A percentile compares a stretch with the other conserved stretches of the same genome.
Evolutionary conservation across 1,140 invertebrate genomes (phyloP).

Genomic region (Drosophila sturtevanti): DNA sequence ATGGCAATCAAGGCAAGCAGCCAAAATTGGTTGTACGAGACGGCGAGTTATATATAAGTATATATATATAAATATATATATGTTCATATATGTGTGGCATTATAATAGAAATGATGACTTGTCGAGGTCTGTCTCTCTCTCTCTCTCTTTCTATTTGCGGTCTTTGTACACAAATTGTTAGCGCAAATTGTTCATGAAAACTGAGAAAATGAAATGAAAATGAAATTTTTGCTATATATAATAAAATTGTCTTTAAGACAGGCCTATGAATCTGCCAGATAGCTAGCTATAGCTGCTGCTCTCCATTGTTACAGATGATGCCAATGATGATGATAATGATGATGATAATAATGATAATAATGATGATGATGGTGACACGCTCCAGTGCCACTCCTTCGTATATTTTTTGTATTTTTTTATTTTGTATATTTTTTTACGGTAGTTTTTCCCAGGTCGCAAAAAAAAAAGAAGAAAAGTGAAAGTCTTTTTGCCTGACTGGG

Average conservation of each 20-base stretch:
- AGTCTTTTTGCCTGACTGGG: conserved; percentile 45
- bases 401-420: neutral
- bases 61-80: conserved; percentile 8
- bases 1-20: conserved; percentile 68
- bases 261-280: neutral
- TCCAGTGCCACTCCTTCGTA: conserved; percentile 42
- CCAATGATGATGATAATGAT: conserved; percentile 39
- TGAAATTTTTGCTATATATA: conserved; percentile 57
- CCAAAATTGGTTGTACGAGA: conserved; percentile 17
- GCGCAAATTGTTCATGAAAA: conserved; percentile 40
- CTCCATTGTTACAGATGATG: conserved; percentile 29
- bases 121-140: conserved; percentile 50
- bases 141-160: too few relatives aligned
- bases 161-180: conserved; percentile 30
- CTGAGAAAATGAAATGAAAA: conserved; percentile 8
- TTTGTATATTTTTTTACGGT: neutral
- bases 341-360: too few relatives aligned
- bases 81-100: too few relatives aligned
- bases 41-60: neutral
- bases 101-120: conserved; percentile 45
- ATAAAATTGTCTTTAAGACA: conserved; percentile 52
- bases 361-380: conserved; percentile 67
- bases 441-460: conserved; percentile 18
- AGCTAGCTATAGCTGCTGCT: too few relatives aligned
- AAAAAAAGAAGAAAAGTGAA: conserved; percentile 66